Conservation (phyloP, 2,797 vertebrate genomes). For the Sciaenops ocellatus region DNA sequence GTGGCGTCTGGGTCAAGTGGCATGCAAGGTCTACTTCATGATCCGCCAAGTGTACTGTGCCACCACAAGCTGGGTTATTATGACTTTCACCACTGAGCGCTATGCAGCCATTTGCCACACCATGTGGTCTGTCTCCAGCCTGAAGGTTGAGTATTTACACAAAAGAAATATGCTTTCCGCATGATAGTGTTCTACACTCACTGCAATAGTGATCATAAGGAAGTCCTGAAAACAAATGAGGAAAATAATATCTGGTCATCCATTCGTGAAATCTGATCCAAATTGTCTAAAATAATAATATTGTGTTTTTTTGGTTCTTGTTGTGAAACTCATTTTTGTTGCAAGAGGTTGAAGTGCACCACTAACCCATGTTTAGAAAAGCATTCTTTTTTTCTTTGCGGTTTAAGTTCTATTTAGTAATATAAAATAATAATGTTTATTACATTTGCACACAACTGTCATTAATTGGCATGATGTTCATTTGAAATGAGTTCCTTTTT, state of each 20-base stretch:
- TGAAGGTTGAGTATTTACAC: conserved; percentile 65
- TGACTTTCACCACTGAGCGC: conserved; percentile 85
- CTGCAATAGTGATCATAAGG: background rate
- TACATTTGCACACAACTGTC: background rate
- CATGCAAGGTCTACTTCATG: conserved; percentile 88
- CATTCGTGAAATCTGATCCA: too few species aligned
- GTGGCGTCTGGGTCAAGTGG: conserved; percentile 81
- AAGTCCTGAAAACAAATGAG: too few species aligned
- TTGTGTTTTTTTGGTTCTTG: too few species aligned
- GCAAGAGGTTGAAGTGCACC: too few species aligned
- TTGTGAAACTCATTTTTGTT: too few species aligned
- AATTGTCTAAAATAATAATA: too few species aligned
- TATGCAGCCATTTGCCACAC: conserved; percentile 87
- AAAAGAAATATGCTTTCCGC: background rate
- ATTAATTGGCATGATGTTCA: background rate
- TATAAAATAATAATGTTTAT: background rate
- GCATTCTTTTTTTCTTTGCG: too few species aligned
- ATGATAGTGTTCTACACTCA: background rate
- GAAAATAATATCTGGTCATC: too few species aligned
- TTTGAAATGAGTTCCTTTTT: background rate
- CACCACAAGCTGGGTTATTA: conserved; percentile 87
- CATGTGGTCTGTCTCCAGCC: conserved; percentile 85
- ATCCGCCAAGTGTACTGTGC: conserved; percentile 86
- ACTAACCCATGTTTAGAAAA: too few species aligned
- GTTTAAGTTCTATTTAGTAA: too few species aligned